Conservation (phyloP, 2,797 vertebrate species). For the Rhabdomys pumilio region DNA sequence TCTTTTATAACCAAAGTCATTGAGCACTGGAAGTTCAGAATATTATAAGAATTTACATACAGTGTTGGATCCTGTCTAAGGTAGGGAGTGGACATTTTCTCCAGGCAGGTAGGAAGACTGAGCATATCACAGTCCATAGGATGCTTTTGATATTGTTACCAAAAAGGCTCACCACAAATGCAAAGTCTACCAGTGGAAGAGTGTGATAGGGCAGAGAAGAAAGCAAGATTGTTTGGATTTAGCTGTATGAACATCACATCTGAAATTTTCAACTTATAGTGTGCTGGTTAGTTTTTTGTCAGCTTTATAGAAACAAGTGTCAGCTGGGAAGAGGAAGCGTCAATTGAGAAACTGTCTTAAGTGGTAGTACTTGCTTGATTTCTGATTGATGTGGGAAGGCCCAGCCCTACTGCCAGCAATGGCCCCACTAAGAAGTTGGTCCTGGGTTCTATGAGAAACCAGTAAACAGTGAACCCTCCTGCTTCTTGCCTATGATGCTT, state of each 20-base stretch:
- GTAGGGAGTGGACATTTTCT: neutral
- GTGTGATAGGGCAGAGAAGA: neutral
- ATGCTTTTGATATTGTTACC: slow-evolving; percentile 35
- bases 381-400: no score
- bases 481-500: neutral
- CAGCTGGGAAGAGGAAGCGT: neutral
- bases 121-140: neutral
- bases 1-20: neutral
- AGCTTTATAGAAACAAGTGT: neutral
- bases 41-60: neutral
- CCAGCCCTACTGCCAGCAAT: neutral
- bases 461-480: neutral
- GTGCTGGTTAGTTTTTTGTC: neutral
- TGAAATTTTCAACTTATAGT: slow-evolving; percentile 23
- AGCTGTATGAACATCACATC: neutral
- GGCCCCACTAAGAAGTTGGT: neutral
- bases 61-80: neutral
- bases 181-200: neutral
- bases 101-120: neutral
- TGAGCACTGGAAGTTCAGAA: neutral
- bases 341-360: neutral
- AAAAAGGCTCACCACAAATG: neutral
- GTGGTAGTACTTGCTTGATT: neutral
- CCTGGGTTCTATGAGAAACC: neutral
- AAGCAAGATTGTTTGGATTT: neutral